Conservation (phyloP, 2,797 vertebrate genomes). For the Thripadectes ignobilis region DNA sequence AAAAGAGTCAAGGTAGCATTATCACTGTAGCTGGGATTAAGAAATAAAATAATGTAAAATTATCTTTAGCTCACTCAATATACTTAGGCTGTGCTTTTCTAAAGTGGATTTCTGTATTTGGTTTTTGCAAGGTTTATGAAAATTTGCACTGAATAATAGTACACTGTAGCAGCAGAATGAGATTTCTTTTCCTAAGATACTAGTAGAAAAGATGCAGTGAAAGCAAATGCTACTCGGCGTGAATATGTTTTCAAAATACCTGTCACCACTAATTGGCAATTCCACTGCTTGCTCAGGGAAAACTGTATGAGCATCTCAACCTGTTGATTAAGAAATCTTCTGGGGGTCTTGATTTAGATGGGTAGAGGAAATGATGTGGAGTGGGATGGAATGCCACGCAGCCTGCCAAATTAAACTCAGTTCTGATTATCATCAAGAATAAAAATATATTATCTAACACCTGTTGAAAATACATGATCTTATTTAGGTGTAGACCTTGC, state of each 20-base stretch:
- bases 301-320: not conserved
- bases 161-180: not conserved
- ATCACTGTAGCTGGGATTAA: not conserved
- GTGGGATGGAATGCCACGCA: not conserved
- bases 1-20: not conserved
- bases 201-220: not conserved
- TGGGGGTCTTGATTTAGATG: not conserved
- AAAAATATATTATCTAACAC: not conserved
- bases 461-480: not conserved
- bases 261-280: conserved; percentile 8
- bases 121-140: not conserved
- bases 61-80: not conserved
- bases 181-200: not conserved
- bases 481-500: not conserved
- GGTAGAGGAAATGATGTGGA: not conserved
- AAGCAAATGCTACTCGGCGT: not conserved
- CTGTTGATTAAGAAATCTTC: not conserved
- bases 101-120: not conserved
- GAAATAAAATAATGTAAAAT: not conserved
- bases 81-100: not conserved
- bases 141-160: not conserved
- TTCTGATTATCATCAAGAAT: not conserved
- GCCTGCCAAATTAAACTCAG: not conserved
- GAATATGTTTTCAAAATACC: not conserved
- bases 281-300: not conserved